These are phyloP conservation scores for Synergus gifuensis DNA, from an alignment of 2,888 invertebrate genomes.

Conservation along the genomic window DNA sequence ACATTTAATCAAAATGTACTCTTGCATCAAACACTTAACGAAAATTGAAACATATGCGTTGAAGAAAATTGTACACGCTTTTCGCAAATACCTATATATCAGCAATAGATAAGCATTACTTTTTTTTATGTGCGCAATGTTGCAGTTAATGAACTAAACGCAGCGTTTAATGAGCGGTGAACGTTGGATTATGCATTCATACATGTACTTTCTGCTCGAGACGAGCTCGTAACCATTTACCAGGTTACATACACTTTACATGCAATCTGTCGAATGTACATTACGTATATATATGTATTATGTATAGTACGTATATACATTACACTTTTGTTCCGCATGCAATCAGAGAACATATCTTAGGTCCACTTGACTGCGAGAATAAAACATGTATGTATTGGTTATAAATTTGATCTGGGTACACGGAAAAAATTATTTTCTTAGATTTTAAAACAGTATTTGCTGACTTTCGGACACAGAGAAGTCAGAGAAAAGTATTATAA, in stretches of 20 bases:
- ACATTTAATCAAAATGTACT: slow-evolving; percentile 2
- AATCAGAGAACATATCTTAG: not conserved
- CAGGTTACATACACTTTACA: not conserved
- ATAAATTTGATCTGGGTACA: not conserved
- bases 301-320: not conserved
- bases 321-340: not conserved
- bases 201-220: not conserved
- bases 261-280: not conserved
- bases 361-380: slow-evolving; percentile 6
- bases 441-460: too few relatives aligned
- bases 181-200: not conserved
- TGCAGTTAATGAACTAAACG: slow-evolving; percentile 2
- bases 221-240: slow-evolving; percentile 1
- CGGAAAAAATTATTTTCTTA: too few relatives aligned
- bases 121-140: not conserved
- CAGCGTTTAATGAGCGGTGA: not conserved
- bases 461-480: too few relatives aligned
- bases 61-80: not conserved
- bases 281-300: not conserved
- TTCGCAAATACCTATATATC: too few relatives aligned
- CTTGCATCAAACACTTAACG: not conserved
- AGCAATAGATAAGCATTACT: not conserved
- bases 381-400: not conserved
- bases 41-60: not conserved
- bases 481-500: too few relatives aligned